Evolutionary conservation across 2,113 vertebrate genomes (phyloP), one percentile per base, ranked within the genome.

Genomic region (Toxotes jaculatrix): DNA sequence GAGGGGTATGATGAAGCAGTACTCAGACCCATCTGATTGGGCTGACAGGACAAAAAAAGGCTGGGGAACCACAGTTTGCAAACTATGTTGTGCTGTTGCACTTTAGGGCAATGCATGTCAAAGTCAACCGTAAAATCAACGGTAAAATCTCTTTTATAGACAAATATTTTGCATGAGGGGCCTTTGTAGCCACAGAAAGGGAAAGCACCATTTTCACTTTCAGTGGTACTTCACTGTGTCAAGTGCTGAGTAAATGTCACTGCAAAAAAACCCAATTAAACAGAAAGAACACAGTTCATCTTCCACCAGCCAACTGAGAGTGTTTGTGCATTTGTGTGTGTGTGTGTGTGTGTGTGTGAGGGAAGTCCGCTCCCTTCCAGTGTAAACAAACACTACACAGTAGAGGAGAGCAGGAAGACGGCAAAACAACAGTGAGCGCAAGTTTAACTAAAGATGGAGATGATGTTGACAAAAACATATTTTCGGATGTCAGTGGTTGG

Each of bases 311-410:
- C 42, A 56, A 32, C n/a, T 17, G n/a, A 42, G 79, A 49, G 55
- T 69, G 3, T 76, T 17, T 45, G 7, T 57, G 12, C 31, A 11
- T 56, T 11, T 56, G 11, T 55, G 53, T 55, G 53, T 55, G 51
- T 55, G 21, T 17, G 27, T 62, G 79, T 55, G 55, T 74, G 12
- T 78, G 14, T 36, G 4, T 61, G 9, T 66, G 82, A 47, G 53
- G 78, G 36, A 86, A 87, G 82, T 80, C 55, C 73, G 60, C 78
- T 72, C 81, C 81, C 78, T 51, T 53, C 49, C 61, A 68, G 67
- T 57, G 57, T 77, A 77, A 86, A 85, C 71, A 82, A 78, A 82
- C 69, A 75, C 32, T 57, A 7, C 59, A 66, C 43, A 60, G 56
- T 10, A 63, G 63, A 57, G 36, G 51, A 16, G 7, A 42, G 27